Base-by-base conservation (phyloP, 2,888 invertebrate species). In the Acronicta psi region DNA sequence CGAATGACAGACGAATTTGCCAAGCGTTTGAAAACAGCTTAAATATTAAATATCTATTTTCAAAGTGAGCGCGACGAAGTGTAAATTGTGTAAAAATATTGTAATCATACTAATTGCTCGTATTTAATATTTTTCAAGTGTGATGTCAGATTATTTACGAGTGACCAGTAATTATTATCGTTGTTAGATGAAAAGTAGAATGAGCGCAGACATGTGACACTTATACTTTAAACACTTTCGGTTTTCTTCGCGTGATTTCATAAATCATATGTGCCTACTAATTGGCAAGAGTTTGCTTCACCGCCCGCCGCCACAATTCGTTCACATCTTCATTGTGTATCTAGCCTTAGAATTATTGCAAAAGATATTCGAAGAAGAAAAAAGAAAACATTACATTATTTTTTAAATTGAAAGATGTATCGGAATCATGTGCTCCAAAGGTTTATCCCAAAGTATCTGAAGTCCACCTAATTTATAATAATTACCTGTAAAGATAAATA, bases 361-460 rank as follows among this genome's bases (percentile, higher is more conserved):
- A 17, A 11, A 10, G 10, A 11, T 20, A 20, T n/a, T 41, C 18
- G 7, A 13, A 41, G 8, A 41, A 20, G 7, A 20, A 40, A 20
- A 13, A 20, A 40, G 0, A 41, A 41, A n/a, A 41, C 2, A 34
- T n/a, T 1, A 20, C 7, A 20, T n/a, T 25, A 42, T 42, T 14
- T 25, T 8, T n/a, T n/a, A n/a, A 10, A 25, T 17, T 44, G 44
- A 31, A 44, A 29, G 31, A 44, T 31, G 17, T 17, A 44, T 44
- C 1, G 31, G 8, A 31, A 13, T 13, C 44, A 44, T 17, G 13
- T 44, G 42, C 13, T 44, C 31, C 29, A 20, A 14, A 36, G 36
- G 20, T 8, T 23, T 2, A n/a, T 11, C 40, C n/a, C 20, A 13
- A 20, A 13, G 18, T 14, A 10, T 36, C 0, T n/a, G 36, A 45